A percentile compares a stretch with the other conserved stretches of the same genome.
Conservation (phyloP, 1,140 invertebrate species). For the Linepithema humile region DNA sequence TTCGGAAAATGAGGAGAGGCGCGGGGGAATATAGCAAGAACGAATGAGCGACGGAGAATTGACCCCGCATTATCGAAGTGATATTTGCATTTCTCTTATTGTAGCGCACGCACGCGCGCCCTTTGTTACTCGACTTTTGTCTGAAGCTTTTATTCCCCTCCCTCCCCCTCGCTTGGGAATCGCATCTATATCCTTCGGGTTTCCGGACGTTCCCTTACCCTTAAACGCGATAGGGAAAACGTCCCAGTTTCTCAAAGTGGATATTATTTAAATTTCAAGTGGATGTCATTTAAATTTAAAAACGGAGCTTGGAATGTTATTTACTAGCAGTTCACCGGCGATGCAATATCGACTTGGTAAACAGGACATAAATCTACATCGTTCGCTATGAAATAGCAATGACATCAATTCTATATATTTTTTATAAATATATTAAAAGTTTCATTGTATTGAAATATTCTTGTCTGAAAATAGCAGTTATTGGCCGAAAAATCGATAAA, state of each 20-base stretch:
- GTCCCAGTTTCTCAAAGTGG: conserved; percentile 32
- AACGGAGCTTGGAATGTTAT: conserved; percentile 16
- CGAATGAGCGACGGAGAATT: conserved; percentile 63
- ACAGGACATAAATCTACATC: not conserved
- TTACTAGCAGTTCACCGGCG: not conserved
- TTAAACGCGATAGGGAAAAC: conserved; percentile 5
- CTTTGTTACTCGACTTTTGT: conserved; percentile 50
- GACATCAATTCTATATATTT: not conserved
- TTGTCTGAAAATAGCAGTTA: not conserved
- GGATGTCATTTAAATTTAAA: conserved; percentile 31
- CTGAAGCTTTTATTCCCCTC: not conserved
- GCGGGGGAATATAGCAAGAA: conserved; percentile 62
- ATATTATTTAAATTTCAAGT: conserved; percentile 47
- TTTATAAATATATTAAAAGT: not conserved
- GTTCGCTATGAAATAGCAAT: not conserved
- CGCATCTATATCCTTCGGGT: not conserved
- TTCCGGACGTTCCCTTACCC: conserved; percentile 8
- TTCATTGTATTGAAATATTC: not conserved
- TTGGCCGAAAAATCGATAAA: not conserved
- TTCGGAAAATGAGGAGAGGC: conserved; percentile 29
- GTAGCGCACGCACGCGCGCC: conserved; percentile 62
- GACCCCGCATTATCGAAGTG: conserved; percentile 81
- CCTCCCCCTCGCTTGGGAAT: not conserved
- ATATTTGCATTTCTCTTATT: conserved; percentile 83
- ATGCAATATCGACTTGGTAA: not conserved